Evolutionary conservation across 1,140 invertebrate genomes (phyloP).

Genomic region (Pteromalus puparum): DNA sequence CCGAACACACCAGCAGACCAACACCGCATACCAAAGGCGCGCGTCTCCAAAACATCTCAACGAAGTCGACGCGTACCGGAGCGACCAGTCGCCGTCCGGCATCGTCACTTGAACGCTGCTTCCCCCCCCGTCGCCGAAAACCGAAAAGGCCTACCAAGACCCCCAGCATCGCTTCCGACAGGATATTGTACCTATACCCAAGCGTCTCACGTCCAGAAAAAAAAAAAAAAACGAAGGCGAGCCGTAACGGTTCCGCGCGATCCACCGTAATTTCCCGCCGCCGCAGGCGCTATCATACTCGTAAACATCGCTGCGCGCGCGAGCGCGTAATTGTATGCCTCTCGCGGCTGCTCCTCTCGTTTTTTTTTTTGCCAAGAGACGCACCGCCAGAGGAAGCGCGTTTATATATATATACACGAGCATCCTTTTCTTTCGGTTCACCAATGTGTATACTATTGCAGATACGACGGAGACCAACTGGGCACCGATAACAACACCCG

Average conservation of each 20-base stretch:
- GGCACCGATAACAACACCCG: constrained; percentile 78
- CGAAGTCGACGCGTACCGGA: too few species aligned
- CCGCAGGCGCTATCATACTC: constrained; percentile 29
- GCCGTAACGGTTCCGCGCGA: constrained; percentile 61
- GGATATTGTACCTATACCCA: constrained; percentile 48
- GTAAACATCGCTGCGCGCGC: constrained; percentile 33
- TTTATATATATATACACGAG: too few species aligned
- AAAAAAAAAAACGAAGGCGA: constrained; percentile 9
- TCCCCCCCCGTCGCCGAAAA: too few species aligned
- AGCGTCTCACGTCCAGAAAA: constrained; percentile 42
- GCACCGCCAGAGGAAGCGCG: too few species aligned
- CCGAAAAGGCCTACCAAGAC: too few species aligned
- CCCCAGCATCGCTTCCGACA: constrained; percentile 25
- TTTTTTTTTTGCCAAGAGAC: constrained; percentile 3
- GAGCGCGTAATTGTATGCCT: constrained; percentile 27
- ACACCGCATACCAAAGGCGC: too few species aligned
- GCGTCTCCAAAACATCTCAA: too few species aligned
- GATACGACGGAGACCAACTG: constrained; percentile 71
- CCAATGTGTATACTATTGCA: constrained; percentile 55
- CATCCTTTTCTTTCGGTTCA: neutral
- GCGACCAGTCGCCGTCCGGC: too few species aligned
- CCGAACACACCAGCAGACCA: too few species aligned
- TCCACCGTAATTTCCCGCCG: constrained; percentile 50
- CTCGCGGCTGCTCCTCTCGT: constrained; percentile 9
- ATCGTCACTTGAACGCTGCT: too few species aligned